Conservation (phyloP, 2,797 vertebrate species). For the Podarcis lilfordi region DNA sequence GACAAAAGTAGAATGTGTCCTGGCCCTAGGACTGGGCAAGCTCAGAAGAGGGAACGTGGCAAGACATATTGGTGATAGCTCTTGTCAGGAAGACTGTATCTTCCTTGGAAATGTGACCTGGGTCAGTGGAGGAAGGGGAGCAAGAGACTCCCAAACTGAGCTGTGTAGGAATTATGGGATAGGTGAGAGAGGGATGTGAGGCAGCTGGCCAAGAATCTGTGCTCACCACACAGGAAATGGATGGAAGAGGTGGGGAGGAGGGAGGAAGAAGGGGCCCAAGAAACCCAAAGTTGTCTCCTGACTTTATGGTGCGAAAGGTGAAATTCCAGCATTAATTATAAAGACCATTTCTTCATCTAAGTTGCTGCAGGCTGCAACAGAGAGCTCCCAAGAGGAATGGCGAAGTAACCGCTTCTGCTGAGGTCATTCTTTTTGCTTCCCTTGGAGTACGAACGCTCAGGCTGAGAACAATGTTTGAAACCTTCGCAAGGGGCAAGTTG, state of each 20-base stretch:
- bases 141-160: neutral
- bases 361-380: neutral
- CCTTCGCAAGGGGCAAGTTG: neutral
- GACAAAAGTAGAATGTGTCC: neutral
- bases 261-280: neutral
- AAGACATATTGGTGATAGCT: neutral
- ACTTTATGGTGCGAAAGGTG: neutral
- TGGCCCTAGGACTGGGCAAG: neutral
- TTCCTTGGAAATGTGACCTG: neutral
- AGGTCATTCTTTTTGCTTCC: too few species aligned
- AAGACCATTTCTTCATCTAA: neutral
- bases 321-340: neutral
- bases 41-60: neutral
- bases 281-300: neutral
- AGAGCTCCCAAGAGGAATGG: too few species aligned
- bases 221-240: neutral
- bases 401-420: neutral
- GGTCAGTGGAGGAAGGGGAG: neutral
- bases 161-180: neutral
- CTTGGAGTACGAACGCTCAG: neutral
- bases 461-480: neutral
- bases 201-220: too few species aligned
- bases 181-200: fast-evolving
- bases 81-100: neutral
- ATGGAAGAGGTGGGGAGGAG: too few species aligned